Evolutionary conservation across 2,888 invertebrate genomes (phyloP).

Genomic region (Aphrophora alni): DNA sequence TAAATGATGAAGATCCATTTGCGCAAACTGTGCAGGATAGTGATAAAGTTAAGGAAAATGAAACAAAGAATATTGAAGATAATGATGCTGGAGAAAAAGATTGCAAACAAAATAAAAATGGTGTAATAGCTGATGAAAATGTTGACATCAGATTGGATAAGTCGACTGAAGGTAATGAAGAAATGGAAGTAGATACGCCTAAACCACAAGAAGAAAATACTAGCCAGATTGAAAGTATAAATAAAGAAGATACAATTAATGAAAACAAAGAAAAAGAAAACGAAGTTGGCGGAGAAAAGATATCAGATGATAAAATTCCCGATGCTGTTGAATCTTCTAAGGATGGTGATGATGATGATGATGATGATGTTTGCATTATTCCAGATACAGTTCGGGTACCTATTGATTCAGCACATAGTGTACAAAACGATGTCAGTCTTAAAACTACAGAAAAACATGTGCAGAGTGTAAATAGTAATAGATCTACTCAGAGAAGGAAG

Average conservation of each 20-base stretch:
- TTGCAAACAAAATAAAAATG: constrained; percentile 51
- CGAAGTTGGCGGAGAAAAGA: not conserved
- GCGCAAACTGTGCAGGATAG: constrained; percentile 51
- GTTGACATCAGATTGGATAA: not conserved
- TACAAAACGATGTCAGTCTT: not conserved
- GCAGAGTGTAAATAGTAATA: not conserved
- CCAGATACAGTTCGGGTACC: constrained; percentile 55
- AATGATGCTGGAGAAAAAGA: constrained; percentile 40
- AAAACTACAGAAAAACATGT: not conserved
- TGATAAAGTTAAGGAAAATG: constrained; percentile 56
- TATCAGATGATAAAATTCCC: not conserved
- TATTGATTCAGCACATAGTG: not conserved
- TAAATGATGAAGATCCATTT: constrained; percentile 35
- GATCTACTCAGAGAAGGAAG: not conserved
- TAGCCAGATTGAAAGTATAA: not conserved
- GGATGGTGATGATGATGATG: constrained; percentile 54
- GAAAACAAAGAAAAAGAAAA: not conserved
- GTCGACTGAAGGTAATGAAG: not conserved
- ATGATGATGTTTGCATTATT: constrained; percentile 57
- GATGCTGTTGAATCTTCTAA: not conserved
- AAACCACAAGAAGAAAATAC: not conserved
- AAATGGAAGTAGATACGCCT: not conserved
- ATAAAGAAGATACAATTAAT: not conserved
- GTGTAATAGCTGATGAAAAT: constrained; percentile 52
- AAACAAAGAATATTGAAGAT: constrained; percentile 30